phyloP scores from a whole-genome alignment of 2,797 vertebrate species.

The Astyanax mexicanus region DNA sequence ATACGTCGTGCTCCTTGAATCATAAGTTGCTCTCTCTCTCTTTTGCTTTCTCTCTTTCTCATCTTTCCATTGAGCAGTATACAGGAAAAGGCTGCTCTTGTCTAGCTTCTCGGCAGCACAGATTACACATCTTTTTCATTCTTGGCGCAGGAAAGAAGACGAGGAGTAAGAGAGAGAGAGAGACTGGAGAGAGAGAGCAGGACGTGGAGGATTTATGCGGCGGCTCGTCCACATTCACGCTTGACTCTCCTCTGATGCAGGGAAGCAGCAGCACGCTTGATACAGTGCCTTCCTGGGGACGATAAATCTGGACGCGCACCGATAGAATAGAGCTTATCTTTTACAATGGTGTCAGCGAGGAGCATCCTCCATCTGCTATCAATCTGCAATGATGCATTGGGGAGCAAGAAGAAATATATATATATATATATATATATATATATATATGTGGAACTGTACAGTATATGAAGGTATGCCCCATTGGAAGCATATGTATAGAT shows the following conservation, averaged over 20 bases:
- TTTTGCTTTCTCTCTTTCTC: slow-evolving; percentile 7
- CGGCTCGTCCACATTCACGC: slow-evolving; percentile 71
- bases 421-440: slow-evolving; percentile 1
- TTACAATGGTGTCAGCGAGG: slow-evolving; percentile 66
- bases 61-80: slow-evolving; percentile 16
- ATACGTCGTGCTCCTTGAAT: slow-evolving; percentile 25
- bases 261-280: slow-evolving; percentile 69
- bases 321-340: slow-evolving; percentile 77
- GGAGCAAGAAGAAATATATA: slow-evolving; percentile 38
- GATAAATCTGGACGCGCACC: slow-evolving; percentile 72
- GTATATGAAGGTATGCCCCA: too few species aligned
- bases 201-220: slow-evolving; percentile 68
- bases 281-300: slow-evolving; percentile 70
- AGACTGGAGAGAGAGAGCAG: slow-evolving; percentile 10
- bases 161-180: slow-evolving; percentile 18
- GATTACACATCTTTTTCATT: slow-evolving; percentile 49
- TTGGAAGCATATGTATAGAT: background rate
- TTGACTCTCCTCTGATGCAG: slow-evolving; percentile 73
- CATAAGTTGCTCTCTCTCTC: slow-evolving; percentile 9
- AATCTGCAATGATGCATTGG: slow-evolving; percentile 46
- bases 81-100: slow-evolving; percentile 56
- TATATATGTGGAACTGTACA: too few species aligned
- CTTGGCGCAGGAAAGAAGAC: slow-evolving; percentile 36
- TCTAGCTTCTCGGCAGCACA: slow-evolving; percentile 39
- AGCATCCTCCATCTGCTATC: slow-evolving; percentile 70